phyloP scores from a whole-genome alignment of 1,140 invertebrate species.

The Dendrolimus kikuchii region DNA sequence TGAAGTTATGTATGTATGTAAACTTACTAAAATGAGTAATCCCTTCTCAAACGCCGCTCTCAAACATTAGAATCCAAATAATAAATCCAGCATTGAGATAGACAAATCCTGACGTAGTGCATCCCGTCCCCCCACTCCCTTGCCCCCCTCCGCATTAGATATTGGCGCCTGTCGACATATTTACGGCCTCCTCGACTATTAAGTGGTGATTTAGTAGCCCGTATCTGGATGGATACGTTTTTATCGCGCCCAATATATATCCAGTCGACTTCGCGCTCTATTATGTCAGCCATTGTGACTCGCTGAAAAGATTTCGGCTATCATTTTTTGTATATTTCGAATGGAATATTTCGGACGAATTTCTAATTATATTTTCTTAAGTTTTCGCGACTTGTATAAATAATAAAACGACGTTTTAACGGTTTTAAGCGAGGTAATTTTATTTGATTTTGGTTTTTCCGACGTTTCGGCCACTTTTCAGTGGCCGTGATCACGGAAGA shows the following conservation, averaged over 20 bases:
- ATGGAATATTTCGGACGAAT: background rate
- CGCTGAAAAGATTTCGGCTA: background rate
- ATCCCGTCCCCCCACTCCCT: background rate
- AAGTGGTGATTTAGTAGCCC: constrained; percentile 61
- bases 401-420: too few relatives aligned
- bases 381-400: too few relatives aligned
- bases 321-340: background rate
- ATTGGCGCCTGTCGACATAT: constrained; percentile 60
- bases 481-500: too few relatives aligned
- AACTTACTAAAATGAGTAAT: too few relatives aligned
- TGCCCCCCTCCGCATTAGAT: constrained; percentile 29
- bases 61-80: too few relatives aligned
- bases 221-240: constrained; percentile 64
- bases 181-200: constrained; percentile 58
- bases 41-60: too few relatives aligned
- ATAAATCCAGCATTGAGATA: constrained; percentile 4
- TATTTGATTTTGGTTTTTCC: too few relatives aligned
- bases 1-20: too few relatives aligned
- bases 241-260: constrained; percentile 53
- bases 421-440: too few relatives aligned
- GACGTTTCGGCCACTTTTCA: too few relatives aligned
- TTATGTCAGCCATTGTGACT: constrained; percentile 36
- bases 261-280: constrained; percentile 34
- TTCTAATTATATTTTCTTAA: too few relatives aligned
- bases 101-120: constrained; percentile 45